phyloP scores from a whole-genome alignment of 2,113 vertebrate species.

The Pungitius pungitius region DNA sequence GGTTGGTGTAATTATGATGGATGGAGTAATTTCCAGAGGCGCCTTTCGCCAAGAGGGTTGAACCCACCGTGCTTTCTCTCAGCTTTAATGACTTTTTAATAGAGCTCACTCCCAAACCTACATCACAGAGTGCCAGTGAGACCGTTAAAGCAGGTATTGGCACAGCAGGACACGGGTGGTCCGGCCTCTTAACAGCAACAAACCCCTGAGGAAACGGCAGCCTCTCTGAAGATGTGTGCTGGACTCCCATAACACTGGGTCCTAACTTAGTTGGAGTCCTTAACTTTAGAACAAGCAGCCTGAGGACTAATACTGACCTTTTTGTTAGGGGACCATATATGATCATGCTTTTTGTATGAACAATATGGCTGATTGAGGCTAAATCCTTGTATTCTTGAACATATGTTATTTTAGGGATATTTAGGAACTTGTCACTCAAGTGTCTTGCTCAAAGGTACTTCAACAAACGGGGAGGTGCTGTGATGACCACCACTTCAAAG shows the following conservation, averaged over 20 bases:
- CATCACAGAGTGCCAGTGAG: slow-evolving; percentile 59
- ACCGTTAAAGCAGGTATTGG: slow-evolving; percentile 74
- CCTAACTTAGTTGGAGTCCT: slow-evolving; percentile 21
- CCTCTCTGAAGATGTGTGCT: slow-evolving; percentile 35
- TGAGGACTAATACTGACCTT: background rate
- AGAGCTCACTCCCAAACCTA: slow-evolving; percentile 76
- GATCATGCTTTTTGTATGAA: background rate
- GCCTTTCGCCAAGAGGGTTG: slow-evolving; percentile 74
- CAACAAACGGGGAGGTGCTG: background rate
- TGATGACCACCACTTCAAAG: background rate
- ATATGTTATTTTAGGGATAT: too few species aligned
- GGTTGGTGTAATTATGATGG: slow-evolving; percentile 83
- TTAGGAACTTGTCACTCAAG: background rate
- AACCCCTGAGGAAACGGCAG: slow-evolving; percentile 37
- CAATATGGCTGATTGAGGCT: background rate
- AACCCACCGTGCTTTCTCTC: slow-evolving; percentile 74
- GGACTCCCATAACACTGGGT: slow-evolving; percentile 1
- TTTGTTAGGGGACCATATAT: too few species aligned
- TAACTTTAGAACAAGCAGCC: slow-evolving; percentile 13
- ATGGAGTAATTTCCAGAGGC: slow-evolving; percentile 81
- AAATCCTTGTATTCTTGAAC: background rate
- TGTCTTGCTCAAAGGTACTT: background rate
- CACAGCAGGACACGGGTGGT: slow-evolving; percentile 62
- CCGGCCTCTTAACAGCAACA: slow-evolving; percentile 46
- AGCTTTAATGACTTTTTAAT: slow-evolving; percentile 85